phyloP scores from a whole-genome alignment of 2,888 invertebrate species.

The Drosophila ezoana region DNA sequence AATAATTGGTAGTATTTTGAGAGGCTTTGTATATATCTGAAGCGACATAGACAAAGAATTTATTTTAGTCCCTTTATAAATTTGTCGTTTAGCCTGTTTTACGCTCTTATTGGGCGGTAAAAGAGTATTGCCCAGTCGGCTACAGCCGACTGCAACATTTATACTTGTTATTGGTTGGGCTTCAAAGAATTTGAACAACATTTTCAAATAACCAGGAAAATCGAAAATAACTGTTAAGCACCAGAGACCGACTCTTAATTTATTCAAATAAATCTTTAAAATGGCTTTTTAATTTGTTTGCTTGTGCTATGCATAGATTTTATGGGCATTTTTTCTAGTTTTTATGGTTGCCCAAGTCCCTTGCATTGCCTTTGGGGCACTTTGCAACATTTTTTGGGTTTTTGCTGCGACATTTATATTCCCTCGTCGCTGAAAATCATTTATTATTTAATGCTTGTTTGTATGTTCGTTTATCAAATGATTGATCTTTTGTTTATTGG shows the following conservation, averaged over 20 bases:
- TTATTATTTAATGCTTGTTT: conserved; percentile 40
- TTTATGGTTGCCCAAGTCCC: conserved; percentile 30
- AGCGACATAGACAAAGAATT: too few relatives aligned
- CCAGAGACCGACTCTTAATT: conserved; percentile 20
- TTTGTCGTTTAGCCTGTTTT: too few relatives aligned
- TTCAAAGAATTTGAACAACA: conserved; percentile 17
- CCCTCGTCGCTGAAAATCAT: conserved; percentile 12
- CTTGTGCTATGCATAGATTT: conserved; percentile 49
- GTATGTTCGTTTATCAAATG: conserved; percentile 62
- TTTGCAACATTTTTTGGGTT: conserved; percentile 41
- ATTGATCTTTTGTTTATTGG: conserved; percentile 68
- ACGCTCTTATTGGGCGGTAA: too few relatives aligned
- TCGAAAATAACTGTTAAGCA: not conserved
- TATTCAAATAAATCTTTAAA: conserved; percentile 32
- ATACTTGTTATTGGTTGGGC: not conserved
- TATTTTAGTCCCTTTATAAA: too few relatives aligned
- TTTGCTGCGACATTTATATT: conserved; percentile 29
- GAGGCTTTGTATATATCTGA: too few relatives aligned
- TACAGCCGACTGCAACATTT: too few relatives aligned
- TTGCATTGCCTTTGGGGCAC: conserved; percentile 22
- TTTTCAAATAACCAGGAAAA: conserved; percentile 6
- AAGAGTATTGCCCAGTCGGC: too few relatives aligned
- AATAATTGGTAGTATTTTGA: too few relatives aligned
- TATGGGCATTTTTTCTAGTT: conserved; percentile 22
- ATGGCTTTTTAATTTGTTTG: conserved; percentile 39